phyloP scores from a whole-genome alignment of 35 echinoderm and acorn worm species.

The Heliocidaris tuberculata region DNA sequence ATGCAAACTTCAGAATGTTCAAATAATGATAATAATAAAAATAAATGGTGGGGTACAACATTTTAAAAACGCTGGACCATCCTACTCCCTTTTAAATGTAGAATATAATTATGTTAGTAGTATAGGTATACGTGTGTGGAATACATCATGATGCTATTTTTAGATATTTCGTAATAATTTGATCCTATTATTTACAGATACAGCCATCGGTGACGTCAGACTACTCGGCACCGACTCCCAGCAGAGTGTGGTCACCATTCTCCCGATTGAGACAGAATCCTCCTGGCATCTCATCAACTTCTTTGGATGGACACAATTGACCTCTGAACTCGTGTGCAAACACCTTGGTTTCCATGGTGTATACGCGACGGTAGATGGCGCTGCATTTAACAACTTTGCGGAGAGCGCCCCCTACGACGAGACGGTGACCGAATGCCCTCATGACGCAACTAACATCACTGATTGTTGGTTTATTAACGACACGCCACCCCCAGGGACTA shows the following conservation, averaged over 20 bases:
- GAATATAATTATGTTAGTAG: too few species aligned
- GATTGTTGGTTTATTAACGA: not conserved
- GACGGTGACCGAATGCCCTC: not conserved
- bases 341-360: not conserved
- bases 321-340: not conserved
- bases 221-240: not conserved
- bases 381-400: not conserved
- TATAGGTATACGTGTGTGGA: too few species aligned
- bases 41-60: too few species aligned
- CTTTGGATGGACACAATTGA: not conserved
- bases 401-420: not conserved
- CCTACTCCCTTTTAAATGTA: too few species aligned
- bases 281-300: not conserved
- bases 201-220: not conserved
- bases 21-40: too few species aligned
- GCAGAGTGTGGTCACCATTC: not conserved
- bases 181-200: not conserved
- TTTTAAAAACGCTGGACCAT: too few species aligned
- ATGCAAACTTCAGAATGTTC: too few species aligned
- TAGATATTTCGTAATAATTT: too few species aligned
- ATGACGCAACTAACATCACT: not conserved
- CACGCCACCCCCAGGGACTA: not conserved
- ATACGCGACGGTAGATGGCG: not conserved
- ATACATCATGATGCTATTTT: too few species aligned
- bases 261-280: not conserved